Base-by-base conservation (phyloP, 2,113 vertebrate genomes). In the Sander lucioperca region DNA sequence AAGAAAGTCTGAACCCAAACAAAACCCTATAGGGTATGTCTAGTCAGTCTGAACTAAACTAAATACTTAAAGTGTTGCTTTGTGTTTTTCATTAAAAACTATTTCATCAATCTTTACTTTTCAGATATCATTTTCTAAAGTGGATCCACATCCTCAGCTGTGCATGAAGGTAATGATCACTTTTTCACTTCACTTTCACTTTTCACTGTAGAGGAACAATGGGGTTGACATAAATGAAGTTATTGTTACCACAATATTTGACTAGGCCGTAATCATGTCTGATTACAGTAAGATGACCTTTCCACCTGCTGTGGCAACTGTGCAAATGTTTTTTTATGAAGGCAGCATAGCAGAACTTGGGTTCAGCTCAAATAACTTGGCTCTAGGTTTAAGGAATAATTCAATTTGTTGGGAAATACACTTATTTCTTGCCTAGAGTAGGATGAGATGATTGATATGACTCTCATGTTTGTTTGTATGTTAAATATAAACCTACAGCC, bases 121-220 rank as follows among this genome's bases (percentile, higher is more conserved):
- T 66, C 90, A 97, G 97, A 90, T 97, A 19, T 92, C 84, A 62
- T 98, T 96, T 87, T 88, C 90, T 39, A 86, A 86, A 63, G 96
- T 98, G 79, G 96, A 97, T 77, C 95, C 96, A 64, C 96, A 97
- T 64, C 96, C 96, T 27, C 86, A 90, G 5, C 95, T 98, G 59
- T 98, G 97, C 76, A 93, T 98, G 90, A 97, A 97, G 96, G 96
- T 97, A 96, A 93, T 19, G n/a, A 61, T 81, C 5, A 27, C 13
- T 23, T 54, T 8, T 0, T 6, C 5, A 11, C 16, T 66, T n/a
- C n/a, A n/a, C n/a, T n/a, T 25, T 25, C 25, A 39, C 13, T 61
- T 62, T 48, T 61, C 18, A 27, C 11, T 58, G 21, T 14, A 18
- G 12, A 21, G 25, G 27, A 58, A 23, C 21, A 45, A 50, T 36